Conservation (phyloP, 1,140 invertebrate species). For the Drosophila subpulchrella region DNA sequence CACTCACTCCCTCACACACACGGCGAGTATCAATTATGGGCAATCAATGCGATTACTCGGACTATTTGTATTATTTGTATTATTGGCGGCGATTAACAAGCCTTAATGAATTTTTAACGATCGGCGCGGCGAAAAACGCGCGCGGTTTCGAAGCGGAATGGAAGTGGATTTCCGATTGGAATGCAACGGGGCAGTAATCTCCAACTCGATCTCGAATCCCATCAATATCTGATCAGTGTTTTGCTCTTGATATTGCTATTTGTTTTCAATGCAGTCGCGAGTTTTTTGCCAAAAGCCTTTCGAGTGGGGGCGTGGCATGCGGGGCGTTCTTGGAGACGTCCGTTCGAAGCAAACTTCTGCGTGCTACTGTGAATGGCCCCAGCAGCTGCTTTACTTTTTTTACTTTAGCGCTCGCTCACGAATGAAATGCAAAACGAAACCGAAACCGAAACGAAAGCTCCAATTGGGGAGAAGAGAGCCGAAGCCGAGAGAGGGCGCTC, state of each 20-base stretch:
- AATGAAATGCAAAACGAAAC: slow-evolving; percentile 24
- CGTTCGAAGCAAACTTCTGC: too few relatives aligned
- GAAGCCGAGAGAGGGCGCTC: slow-evolving; percentile 4
- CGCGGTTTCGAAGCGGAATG: slow-evolving; percentile 26
- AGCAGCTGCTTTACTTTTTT: too few relatives aligned
- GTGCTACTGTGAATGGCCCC: too few relatives aligned
- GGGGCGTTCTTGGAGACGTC: slow-evolving; percentile 42
- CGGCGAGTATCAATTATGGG: slow-evolving; percentile 46
- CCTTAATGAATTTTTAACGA: slow-evolving; percentile 74
- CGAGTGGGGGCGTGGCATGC: slow-evolving; percentile 29
- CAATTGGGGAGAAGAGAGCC: neutral
- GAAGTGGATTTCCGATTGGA: slow-evolving; percentile 22
- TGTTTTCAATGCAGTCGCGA: slow-evolving; percentile 31
- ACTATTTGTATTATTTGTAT: slow-evolving; percentile 42
- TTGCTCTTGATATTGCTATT: neutral
- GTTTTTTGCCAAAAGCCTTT: slow-evolving; percentile 35
- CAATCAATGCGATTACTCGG: slow-evolving; percentile 37
- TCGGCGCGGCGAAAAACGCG: slow-evolving; percentile 55
- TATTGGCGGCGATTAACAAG: slow-evolving; percentile 56
- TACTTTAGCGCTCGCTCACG: slow-evolving; percentile 60
- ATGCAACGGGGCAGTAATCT: slow-evolving; percentile 8
- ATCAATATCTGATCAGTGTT: slow-evolving; percentile 20
- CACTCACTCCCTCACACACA: slow-evolving; percentile 27
- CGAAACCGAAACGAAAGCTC: slow-evolving; percentile 35
- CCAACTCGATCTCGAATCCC: neutral